Evolutionary conservation across 2,797 vertebrate genomes (phyloP).

Genomic region (Sebastes baramenuke): DNA sequence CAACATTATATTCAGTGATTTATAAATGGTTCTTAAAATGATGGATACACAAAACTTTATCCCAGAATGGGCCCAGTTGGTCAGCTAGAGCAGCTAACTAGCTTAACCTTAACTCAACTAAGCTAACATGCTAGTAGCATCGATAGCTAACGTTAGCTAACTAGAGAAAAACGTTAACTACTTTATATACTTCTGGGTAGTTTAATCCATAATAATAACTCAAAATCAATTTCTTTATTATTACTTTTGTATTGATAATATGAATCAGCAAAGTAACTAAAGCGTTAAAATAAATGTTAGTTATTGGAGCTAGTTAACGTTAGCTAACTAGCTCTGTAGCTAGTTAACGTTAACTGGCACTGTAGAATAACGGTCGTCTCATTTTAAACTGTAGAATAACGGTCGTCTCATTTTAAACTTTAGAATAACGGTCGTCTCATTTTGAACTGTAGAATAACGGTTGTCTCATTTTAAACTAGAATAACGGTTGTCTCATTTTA

Average conservation of each 20-base stretch:
- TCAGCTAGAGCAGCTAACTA: not conserved
- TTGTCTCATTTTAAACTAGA: no score
- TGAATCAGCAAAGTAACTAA: not conserved
- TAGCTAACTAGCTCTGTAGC: no score
- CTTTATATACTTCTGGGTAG: not conserved
- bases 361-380: no score
- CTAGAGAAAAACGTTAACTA: not conserved
- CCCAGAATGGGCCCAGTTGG: not conserved
- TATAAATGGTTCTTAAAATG: not conserved
- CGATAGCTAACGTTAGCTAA: not conserved
- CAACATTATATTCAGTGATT: not conserved
- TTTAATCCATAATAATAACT: not conserved
- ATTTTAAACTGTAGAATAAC: no score
- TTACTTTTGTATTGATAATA: not conserved
- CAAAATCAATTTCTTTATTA: not conserved
- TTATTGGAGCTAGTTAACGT: not conserved
- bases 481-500: no score
- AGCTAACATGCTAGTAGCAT: not conserved
- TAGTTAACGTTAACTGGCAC: no score
- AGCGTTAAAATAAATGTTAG: not conserved
- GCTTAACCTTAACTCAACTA: no score
- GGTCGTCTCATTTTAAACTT: no score
- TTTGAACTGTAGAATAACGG: no score
- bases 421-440: no score
- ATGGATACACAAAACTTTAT: not conserved